phyloP scores from a whole-genome alignment of 23 tunicate genomes.

The Styela clava region DNA sequence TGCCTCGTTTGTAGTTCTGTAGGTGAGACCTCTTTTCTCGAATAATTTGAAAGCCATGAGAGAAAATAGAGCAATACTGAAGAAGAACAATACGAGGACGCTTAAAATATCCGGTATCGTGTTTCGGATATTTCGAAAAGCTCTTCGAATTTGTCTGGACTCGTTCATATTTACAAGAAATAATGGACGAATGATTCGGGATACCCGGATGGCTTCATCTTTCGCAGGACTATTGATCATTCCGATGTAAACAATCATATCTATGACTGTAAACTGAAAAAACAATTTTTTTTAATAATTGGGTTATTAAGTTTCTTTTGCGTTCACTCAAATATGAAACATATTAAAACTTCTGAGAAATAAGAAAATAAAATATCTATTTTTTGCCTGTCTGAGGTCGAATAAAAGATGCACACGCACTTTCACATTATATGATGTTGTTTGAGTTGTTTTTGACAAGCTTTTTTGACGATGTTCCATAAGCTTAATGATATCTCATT shows the following conservation, averaged over 20 bases:
- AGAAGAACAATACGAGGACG: conserved; percentile 78
- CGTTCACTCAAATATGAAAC: not conserved
- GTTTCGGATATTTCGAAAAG: conserved; percentile 86
- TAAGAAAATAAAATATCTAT: no score
- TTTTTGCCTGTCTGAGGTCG: no score
- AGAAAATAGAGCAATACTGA: conserved; percentile 90
- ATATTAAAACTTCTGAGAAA: no score
- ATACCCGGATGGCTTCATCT: conserved; percentile 59
- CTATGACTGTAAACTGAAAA: conserved; percentile 74
- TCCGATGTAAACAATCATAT: conserved; percentile 93
- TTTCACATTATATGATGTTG: no score
- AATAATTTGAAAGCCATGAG: conserved; percentile 95
- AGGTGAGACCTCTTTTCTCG: conserved; percentile 44
- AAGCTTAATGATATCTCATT: no score
- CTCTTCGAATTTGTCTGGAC: conserved; percentile 77
- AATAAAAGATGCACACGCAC: no score
- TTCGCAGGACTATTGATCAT: conserved; percentile 34
- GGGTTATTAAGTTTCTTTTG: not conserved
- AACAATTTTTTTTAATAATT: not conserved
- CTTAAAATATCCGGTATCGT: conserved; percentile 91
- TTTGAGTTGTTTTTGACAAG: no score
- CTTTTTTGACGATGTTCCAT: no score
- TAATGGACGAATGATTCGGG: conserved; percentile 80
- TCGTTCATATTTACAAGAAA: conserved; percentile 96
- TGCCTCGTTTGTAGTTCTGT: conserved; percentile 37